These are phyloP conservation scores for Bufotes viridis DNA, from an alignment of 2,797 vertebrate genomes.

Conservation along the genomic window DNA sequence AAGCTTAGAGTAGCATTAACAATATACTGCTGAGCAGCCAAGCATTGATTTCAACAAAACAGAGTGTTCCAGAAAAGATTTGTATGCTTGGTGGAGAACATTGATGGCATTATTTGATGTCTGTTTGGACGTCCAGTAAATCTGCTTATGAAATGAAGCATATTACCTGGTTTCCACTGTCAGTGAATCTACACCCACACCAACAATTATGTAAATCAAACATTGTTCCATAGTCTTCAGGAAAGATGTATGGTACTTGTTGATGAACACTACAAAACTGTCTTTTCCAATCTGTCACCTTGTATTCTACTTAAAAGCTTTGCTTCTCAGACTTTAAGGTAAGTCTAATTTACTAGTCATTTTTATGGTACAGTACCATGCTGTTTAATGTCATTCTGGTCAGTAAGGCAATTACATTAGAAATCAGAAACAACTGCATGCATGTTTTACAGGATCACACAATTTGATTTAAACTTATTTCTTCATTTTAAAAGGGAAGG, in stretches of 20 bases:
- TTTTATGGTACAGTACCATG: conserved; percentile 3
- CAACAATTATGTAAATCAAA: conserved; percentile 11
- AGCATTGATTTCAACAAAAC: background rate
- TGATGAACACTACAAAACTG: background rate
- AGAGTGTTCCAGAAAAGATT: background rate
- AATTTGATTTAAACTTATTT: conserved; percentile 49
- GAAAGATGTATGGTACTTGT: background rate
- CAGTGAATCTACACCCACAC: background rate
- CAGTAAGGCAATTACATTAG: conserved; percentile 6
- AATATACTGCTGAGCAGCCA: background rate
- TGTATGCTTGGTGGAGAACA: background rate
- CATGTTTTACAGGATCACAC: conserved; percentile 21
- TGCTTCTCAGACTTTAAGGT: conserved; percentile 2
- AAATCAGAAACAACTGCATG: conserved; percentile 1
- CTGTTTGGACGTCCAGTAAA: background rate
- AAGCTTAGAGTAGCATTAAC: background rate
- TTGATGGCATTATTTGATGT: conserved; percentile 4
- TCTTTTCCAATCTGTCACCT: background rate
- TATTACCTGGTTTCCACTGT: background rate
- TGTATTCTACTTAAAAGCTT: conserved; percentile 11
- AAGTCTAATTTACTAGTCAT: background rate
- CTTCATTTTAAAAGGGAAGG: conserved; percentile 82
- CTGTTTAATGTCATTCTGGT: conserved; percentile 22
- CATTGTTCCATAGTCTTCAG: background rate
- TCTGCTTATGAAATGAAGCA: background rate